Conservation (phyloP, 2,888 invertebrate genomes). For the Drosophila parthenogenetica region DNA sequence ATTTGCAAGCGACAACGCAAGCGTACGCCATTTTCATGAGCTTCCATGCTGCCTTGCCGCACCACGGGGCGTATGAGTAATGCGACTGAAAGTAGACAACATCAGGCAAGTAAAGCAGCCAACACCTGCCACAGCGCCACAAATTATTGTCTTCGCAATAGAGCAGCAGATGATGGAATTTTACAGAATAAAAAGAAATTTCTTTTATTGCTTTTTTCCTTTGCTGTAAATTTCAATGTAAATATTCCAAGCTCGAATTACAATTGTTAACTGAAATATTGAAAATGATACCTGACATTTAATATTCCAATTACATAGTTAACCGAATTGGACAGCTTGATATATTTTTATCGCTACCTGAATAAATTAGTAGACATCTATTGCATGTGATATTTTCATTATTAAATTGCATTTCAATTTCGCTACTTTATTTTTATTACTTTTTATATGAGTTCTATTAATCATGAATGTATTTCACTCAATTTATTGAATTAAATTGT, state of each 20-base stretch:
- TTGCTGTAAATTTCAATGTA: neutral
- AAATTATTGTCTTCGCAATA: constrained; percentile 38
- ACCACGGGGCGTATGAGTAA: constrained; percentile 70
- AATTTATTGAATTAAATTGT: neutral
- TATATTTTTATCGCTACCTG: neutral
- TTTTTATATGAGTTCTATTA: neutral
- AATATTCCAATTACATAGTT: constrained; percentile 12
- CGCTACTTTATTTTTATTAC: neutral
- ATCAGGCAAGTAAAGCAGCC: constrained; percentile 25
- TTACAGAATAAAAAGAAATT: neutral
- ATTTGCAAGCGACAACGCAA: constrained; percentile 55
- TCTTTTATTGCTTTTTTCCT: constrained; percentile 21
- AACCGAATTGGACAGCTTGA: constrained; percentile 16
- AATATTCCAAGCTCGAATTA: constrained; percentile 4
- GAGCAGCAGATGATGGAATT: constrained; percentile 26
- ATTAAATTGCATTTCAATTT: neutral
- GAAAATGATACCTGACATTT: constrained; percentile 9
- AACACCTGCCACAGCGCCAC: constrained; percentile 51
- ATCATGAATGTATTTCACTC: neutral
- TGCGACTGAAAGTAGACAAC: constrained; percentile 34
- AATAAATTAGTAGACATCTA: constrained; percentile 8
- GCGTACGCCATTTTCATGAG: constrained; percentile 40
- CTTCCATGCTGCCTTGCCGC: constrained; percentile 20
- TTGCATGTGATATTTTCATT: neutral
- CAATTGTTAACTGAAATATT: constrained; percentile 1